Conservation (phyloP, 2,797 vertebrate species). For the Delichon dasypus region DNA sequence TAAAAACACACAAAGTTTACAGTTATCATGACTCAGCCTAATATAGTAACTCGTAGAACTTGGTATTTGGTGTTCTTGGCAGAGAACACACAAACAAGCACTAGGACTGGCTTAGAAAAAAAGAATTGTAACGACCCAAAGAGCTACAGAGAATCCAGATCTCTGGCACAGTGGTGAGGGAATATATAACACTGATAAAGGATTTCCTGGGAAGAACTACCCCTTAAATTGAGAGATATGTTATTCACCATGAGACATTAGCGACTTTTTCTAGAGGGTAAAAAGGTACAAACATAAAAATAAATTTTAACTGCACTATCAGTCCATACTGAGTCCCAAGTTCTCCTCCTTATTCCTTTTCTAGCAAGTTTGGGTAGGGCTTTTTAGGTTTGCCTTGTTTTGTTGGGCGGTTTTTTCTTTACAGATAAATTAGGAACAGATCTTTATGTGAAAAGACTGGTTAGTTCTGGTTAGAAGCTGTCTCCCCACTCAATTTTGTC, state of each 20-base stretch:
- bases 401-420: not conserved
- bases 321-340: not conserved
- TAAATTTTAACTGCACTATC: not conserved
- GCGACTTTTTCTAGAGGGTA: not conserved
- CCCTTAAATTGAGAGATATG: not conserved
- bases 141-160: not conserved
- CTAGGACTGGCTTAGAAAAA: not conserved
- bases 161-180: not conserved
- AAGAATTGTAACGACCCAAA: not conserved
- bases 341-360: not conserved
- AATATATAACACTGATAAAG: fast-evolving
- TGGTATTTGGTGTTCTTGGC: conserved; percentile 10
- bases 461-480: not conserved
- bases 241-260: not conserved
- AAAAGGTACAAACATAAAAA: not conserved
- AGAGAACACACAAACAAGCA: conserved; percentile 2
- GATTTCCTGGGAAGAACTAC: not conserved
- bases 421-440: not conserved
- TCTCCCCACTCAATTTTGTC: not conserved
- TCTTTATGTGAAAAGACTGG: not conserved
- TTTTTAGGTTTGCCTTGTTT: not conserved
- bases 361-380: not conserved
- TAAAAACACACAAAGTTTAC: conserved; percentile 41
- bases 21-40: conserved; percentile 19
- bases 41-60: conserved; percentile 20